Evolutionary conservation across 2,113 vertebrate genomes (phyloP).

Genomic region (Marmota flaviventris): DNA sequence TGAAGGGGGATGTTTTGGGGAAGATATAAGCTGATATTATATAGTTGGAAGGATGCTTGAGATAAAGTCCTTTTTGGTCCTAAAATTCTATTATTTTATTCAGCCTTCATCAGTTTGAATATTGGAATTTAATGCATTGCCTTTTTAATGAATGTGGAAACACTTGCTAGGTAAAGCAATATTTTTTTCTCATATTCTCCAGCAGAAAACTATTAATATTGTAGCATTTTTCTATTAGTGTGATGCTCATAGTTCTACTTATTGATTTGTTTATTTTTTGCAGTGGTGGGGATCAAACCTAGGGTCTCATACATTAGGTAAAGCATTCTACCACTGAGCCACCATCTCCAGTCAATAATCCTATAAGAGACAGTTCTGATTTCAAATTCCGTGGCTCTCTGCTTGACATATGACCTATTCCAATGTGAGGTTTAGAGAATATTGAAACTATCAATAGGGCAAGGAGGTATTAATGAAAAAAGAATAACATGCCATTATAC

Average conservation of each 20-base stretch:
- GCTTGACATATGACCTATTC: background rate
- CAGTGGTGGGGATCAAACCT: too few relatives aligned
- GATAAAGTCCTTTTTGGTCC: background rate
- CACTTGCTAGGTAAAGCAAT: background rate
- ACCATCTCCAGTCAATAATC: background rate
- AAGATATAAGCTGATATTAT: background rate
- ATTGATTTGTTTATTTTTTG: too few relatives aligned
- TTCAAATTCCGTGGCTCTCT: slow-evolving; percentile 21
- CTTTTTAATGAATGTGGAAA: background rate
- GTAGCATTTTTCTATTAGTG: background rate
- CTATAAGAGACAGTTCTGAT: background rate
- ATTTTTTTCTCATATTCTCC: background rate
- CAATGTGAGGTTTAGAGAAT: slow-evolving; percentile 11
- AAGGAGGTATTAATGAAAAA: background rate
- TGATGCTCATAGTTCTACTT: background rate
- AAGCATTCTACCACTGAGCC: too few relatives aligned
- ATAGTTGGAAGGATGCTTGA: background rate
- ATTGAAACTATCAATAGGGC: background rate
- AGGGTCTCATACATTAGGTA: too few relatives aligned
- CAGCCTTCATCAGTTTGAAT: background rate
- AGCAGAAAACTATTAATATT: background rate
- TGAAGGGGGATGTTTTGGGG: background rate
- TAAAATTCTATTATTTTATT: background rate
- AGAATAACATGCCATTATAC: background rate
- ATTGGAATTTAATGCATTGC: background rate